Base-by-base conservation (phyloP, 2,888 invertebrate species). In the Chymomyza fuscimana region DNA sequence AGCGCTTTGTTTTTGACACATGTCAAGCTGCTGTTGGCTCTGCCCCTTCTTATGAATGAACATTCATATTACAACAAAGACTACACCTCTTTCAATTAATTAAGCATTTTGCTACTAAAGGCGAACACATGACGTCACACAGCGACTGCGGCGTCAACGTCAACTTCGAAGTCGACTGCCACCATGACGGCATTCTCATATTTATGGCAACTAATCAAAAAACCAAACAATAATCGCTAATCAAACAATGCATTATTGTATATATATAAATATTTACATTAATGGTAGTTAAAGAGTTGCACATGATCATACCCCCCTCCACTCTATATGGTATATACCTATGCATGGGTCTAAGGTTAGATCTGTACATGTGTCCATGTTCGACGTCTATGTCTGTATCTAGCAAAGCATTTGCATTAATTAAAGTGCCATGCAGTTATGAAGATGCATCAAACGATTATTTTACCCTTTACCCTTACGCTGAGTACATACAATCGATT, bases 171-270 rank as follows among this genome's bases (percentile, higher is more conserved):
- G 25, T 25, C 25, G 25, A 25, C 25, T 25, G 25, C 25, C 25
- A 25, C 72, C 70, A 78, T 79, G 71, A 64, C 75, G 75, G 75
- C 81, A 87, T 84, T 76, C 73, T 71, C 74, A 78, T 74, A 76
- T 76, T 70, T 70, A 66, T 72, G 73, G 56, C 59, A 54, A 69
- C 67, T 78, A 72, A 81, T 81, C 78, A 65, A 61, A 25, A 79
- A 76, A 67, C 76, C 72, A 71, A 72, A 68, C 68, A 71, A 72
- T 74, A 62, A 74, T 63, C 69, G 56, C 64, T 77, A 75, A 70
- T 72, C 78, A 77, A 84, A 76, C 75, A 79, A 78, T 82, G 75
- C 78, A 74, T 85, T 85, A 78, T 78, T 65, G 64, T 19, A 54
- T 54, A 54, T 54, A 6, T 51, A 51, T 51, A 51, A 6, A 54